phyloP scores from a whole-genome alignment of 2,888 invertebrate genomes.

The Agonopterix heracliana region DNA sequence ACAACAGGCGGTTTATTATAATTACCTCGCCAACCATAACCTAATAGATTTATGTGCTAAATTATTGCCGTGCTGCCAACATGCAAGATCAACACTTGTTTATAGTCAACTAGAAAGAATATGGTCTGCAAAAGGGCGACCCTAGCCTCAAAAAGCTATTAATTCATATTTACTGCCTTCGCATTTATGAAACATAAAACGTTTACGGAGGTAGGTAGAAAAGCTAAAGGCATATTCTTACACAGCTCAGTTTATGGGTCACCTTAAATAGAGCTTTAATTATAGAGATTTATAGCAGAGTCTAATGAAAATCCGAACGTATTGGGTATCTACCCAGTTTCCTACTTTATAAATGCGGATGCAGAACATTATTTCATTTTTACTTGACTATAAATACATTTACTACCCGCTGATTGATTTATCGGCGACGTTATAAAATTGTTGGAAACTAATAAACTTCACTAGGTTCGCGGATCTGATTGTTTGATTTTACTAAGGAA shows the following conservation, averaged over 20 bases:
- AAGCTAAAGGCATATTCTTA: slow-evolving; percentile 53
- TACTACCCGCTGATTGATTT: not conserved
- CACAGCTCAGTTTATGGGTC: slow-evolving; percentile 54
- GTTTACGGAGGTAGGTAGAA: slow-evolving; percentile 60
- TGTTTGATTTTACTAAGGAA: too few relatives aligned
- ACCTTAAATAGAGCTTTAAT: slow-evolving; percentile 60
- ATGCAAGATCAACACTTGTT: slow-evolving; percentile 43
- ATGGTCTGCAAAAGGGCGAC: slow-evolving; percentile 35
- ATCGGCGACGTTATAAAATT: not conserved
- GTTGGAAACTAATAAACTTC: too few relatives aligned
- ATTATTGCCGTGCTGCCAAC: slow-evolving; percentile 31
- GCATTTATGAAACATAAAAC: slow-evolving; percentile 72
- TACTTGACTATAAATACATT: not conserved
- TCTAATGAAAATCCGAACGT: slow-evolving; percentile 38
- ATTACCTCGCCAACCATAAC: slow-evolving; percentile 27
- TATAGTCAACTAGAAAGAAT: slow-evolving; percentile 38
- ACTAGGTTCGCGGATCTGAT: too few relatives aligned
- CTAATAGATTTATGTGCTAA: slow-evolving; percentile 30
- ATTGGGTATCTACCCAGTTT: slow-evolving; percentile 3
- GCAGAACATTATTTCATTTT: not conserved
- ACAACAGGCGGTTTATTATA: slow-evolving; percentile 17
- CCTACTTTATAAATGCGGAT: not conserved
- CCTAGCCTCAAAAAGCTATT: slow-evolving; percentile 55
- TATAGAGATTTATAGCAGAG: slow-evolving; percentile 44
- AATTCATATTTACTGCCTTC: slow-evolving; percentile 66